Evolutionary conservation across 2,113 vertebrate genomes (phyloP), one percentile per base, ranked within the genome.

Genomic region (Brevimyrus niger): DNA sequence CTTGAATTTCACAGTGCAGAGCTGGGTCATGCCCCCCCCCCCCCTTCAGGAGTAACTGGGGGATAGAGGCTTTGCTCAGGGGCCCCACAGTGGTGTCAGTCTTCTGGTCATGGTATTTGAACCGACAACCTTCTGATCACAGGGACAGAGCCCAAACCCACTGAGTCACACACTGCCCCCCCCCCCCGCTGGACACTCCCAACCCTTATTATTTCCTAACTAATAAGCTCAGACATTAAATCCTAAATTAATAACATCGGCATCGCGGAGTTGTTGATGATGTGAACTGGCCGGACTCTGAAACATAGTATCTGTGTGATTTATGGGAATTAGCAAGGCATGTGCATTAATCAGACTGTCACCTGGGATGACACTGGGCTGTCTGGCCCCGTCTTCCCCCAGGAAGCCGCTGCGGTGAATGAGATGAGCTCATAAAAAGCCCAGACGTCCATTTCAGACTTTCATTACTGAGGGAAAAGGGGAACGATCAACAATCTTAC

Each of bases 391-490:
- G 0, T 7, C 10, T 0, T 46, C 21, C 15, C 17, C 38, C 0
- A 47, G 23, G 23, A 84, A 23, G 44, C 21, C 44, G 2, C 21
- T 3, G 82, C 21, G 3, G 19, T 84, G 44, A n/a, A 47, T 35
- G 44, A 84, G 82, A 46, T 44, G 44, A 38, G n/a, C 46, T 31
- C 42, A 51, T 31, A 31, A 86, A 7, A 80, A 27, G 48, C 35
- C 35, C 55, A 65, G 53, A 87, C 11, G 89, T 48, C 31, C 44
- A 86, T 85, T 89, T 65, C 55, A 86, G 82, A 86, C 55, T 89
- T 86, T 89, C 21, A 46, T 65, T 35, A 38, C 8, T 9, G 69
- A 21, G 46, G 27, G 23, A 80, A 88, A 55, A 47, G 61, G 61
- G 42, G 61, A 31, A 65, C 53, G 35, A 88, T 47, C 85, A 69